Evolutionary conservation across 2,888 invertebrate species (phyloP).

Genomic region (Aricia artaxerxes): DNA sequence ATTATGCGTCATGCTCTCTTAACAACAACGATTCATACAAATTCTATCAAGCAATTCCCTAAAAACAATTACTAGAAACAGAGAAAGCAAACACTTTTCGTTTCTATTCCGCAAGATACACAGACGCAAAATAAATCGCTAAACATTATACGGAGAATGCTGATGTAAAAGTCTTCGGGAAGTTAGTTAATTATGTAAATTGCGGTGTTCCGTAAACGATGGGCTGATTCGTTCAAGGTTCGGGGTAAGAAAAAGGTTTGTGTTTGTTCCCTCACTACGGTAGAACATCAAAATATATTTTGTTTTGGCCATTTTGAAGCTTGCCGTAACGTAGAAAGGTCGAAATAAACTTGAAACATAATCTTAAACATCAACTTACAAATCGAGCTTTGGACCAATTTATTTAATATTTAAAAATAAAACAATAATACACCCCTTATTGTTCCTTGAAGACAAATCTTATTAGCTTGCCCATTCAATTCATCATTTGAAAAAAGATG

Average conservation of each 20-base stretch:
- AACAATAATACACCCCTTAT: too few species aligned
- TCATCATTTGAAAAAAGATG: too few species aligned
- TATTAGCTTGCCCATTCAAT: too few species aligned
- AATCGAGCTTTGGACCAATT: too few species aligned
- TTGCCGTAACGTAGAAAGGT: not conserved
- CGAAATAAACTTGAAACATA: not conserved
- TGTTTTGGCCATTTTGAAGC: not conserved
- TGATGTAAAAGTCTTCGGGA: conserved; percentile 47
- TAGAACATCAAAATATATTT: not conserved
- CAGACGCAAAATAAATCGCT: conserved; percentile 39
- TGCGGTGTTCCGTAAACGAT: conserved; percentile 59
- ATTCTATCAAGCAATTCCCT: not conserved
- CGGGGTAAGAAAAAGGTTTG: conserved; percentile 22
- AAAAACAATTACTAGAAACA: not conserved
- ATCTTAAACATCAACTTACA: too few species aligned
- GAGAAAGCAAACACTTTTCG: conserved; percentile 13
- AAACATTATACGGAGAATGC: conserved; percentile 42
- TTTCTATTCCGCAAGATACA: conserved; percentile 5
- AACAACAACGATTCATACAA: not conserved
- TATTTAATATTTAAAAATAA: too few species aligned
- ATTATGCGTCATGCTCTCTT: not conserved
- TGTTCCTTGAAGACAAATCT: too few species aligned
- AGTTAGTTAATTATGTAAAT: conserved; percentile 76
- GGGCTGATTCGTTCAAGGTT: conserved; percentile 60
- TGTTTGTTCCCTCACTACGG: not conserved